Evolutionary conservation across 2,797 vertebrate species (phyloP), one percentile per base, ranked within the genome.

Genomic region (Bovichtus diacanthus): DNA sequence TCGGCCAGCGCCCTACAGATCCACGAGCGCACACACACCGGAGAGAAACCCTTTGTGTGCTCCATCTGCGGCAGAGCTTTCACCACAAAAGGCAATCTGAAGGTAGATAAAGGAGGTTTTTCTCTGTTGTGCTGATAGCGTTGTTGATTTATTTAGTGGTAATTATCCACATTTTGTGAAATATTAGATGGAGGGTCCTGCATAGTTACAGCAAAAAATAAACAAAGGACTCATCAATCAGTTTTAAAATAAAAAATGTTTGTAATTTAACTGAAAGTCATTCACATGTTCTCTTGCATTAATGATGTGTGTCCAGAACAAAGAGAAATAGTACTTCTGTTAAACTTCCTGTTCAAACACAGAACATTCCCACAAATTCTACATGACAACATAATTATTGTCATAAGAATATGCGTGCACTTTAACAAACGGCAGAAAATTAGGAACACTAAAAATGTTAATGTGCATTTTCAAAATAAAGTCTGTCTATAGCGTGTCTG

Each of bases 11-110:
- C 98, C 76, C 96, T 99, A 77, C 98, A 99, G 96, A 99, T 99
- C 95, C 98, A 99, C 5, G 97, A 98, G 91, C 97, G 98, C 85
- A 99, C 97, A 18, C 98, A 99, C 95, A 99, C 98, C 0, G 98
- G 98, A 78, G 98, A 99, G 96, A 99, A 99, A 90, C 98, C 98
- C 0, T 99, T 99, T 50, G 97, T 97, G 91, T 99, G 98, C 94
- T 97, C 97, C 85, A 95, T 99, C 94, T 99, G 98, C 55, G 97
- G 97, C 88, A 95, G 98, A 93, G 98, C 98, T 55, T 99, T 99
- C 95, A 99, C 98, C 92, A 99, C 98, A 62, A 99, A 99, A 94
- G 98, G 98, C 89, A 99, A 99, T 91, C 96, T 99, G 76, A 99
- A 99, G 97, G 98, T 99, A 88, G 9, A 95, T 8, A 8, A 39